Base-by-base conservation (phyloP, 2,797 vertebrate species). In the Manis crassicaudata region DNA sequence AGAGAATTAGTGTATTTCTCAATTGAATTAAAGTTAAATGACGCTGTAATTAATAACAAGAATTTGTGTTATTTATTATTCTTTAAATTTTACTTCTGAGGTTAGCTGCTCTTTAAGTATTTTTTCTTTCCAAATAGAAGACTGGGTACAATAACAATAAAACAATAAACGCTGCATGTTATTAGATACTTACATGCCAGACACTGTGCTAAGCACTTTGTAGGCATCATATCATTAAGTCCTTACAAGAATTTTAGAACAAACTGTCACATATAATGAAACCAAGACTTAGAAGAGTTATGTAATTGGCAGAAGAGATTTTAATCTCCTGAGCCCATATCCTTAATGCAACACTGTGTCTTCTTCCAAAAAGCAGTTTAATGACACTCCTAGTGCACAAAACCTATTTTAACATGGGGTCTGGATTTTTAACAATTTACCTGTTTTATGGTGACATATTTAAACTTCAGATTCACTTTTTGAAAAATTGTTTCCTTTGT, bases 21-120 rank as follows among this genome's bases (percentile, higher is more conserved):
- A 95, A 67, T 16, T 62, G 67, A 92, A 97, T 88, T 89, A 94
- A 93, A 84, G 50, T 96, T 89, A 92, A 96, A 75, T 52, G 85
- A 88, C 73, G 40, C 16, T 90, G 35, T 88, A 58, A 96, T 95
- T 94, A 88, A 81, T 92, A 92, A 81, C 65, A 90, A 21, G 60
- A 27, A 29, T 21, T 81, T 96, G 56, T 46, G 70, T 93, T 96
- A 96, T 91, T 95, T 83, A 94, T 83, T 94, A 80, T 80, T 82
- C 77, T 96, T 96, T 90, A 29, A 96, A 86, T 72, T 96, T 94
- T 95, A 76, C 84, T 95, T 93, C 65, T 84, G 58, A 93, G 84
- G 43, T 92, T 80, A 93, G 14, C 72, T 95, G 20, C 37, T 88
- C 32, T 93, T 87, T 70, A 86, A 94, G 54, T 65, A 65, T 20